phyloP scores from a whole-genome alignment of 2,888 invertebrate species.

The Drosophila ustulata region DNA sequence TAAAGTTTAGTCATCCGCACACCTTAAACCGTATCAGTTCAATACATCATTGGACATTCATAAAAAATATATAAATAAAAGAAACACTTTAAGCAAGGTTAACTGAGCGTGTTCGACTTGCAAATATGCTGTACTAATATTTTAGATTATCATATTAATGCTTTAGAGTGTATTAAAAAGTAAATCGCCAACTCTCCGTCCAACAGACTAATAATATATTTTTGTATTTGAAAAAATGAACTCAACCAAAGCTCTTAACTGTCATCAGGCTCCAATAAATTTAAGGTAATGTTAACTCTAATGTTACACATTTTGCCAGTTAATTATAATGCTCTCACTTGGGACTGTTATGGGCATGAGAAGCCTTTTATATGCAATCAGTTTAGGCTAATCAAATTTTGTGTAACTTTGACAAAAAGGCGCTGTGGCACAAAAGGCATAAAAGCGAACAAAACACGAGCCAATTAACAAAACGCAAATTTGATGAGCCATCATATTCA shows the following conservation, averaged over 20 bases:
- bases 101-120: neutral
- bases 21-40: slow-evolving; percentile 18
- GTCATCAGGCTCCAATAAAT: neutral
- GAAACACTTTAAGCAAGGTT: neutral
- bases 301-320: slow-evolving; percentile 16
- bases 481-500: slow-evolving; percentile 56
- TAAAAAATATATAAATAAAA: slow-evolving; percentile 2
- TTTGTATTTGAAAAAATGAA: neutral
- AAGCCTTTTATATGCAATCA: slow-evolving; percentile 46
- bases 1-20: slow-evolving; percentile 26
- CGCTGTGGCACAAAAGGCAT: slow-evolving; percentile 25
- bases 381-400: slow-evolving; percentile 59
- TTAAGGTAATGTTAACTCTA: neutral
- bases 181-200: no score
- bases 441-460: slow-evolving; percentile 31
- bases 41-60: slow-evolving; percentile 13
- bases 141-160: no score
- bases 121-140: neutral
- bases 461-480: slow-evolving; percentile 63
- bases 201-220: neutral
- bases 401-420: slow-evolving; percentile 29
- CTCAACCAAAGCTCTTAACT: neutral
- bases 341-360: neutral
- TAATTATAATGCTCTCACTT: slow-evolving; percentile 14
- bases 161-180: neutral